phyloP scores from a whole-genome alignment of 2,888 invertebrate genomes.

The Phaedon cochleariae region DNA sequence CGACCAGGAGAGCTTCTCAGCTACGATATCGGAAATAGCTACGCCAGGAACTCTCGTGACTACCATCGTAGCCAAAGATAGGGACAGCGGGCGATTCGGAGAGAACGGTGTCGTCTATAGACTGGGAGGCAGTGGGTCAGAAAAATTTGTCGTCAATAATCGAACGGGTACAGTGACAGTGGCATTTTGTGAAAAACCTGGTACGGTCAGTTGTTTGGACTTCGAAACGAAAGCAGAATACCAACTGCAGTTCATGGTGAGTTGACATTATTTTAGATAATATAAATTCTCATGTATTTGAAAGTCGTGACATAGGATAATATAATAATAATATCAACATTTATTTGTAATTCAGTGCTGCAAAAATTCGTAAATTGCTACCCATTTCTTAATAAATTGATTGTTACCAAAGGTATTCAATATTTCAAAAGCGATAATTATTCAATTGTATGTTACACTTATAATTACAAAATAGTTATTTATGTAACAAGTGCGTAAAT shows the following conservation, averaged over 20 bases:
- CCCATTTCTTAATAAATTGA: too few species aligned
- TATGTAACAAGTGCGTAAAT: too few species aligned
- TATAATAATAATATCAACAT: too few species aligned
- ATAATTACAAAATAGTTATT: too few species aligned
- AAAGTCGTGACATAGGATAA: too few species aligned
- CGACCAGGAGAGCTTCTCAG: conserved; percentile 74
- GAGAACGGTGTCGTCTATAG: conserved; percentile 87
- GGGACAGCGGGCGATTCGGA: conserved; percentile 84
- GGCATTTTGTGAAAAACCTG: conserved; percentile 75
- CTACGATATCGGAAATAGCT: conserved; percentile 76
- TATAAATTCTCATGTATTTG: not conserved
- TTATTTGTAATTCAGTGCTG: too few species aligned
- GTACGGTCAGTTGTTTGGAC: conserved; percentile 79
- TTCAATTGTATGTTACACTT: too few species aligned
- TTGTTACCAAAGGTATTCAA: too few species aligned
- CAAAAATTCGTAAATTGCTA: too few species aligned
- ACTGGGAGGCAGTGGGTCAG: conserved; percentile 82
- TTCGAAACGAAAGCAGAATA: conserved; percentile 84
- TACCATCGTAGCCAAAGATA: conserved; percentile 82
- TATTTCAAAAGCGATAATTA: too few species aligned
- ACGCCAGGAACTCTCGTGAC: conserved; percentile 72
- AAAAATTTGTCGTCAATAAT: conserved; percentile 81
- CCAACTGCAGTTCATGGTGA: conserved; percentile 83
- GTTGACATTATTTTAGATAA: too few species aligned
- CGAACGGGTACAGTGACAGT: conserved; percentile 84